Evolutionary conservation across 1,140 invertebrate species (phyloP), one percentile per base, ranked within the genome.

Genomic region (Bilobella aurantiaca): DNA sequence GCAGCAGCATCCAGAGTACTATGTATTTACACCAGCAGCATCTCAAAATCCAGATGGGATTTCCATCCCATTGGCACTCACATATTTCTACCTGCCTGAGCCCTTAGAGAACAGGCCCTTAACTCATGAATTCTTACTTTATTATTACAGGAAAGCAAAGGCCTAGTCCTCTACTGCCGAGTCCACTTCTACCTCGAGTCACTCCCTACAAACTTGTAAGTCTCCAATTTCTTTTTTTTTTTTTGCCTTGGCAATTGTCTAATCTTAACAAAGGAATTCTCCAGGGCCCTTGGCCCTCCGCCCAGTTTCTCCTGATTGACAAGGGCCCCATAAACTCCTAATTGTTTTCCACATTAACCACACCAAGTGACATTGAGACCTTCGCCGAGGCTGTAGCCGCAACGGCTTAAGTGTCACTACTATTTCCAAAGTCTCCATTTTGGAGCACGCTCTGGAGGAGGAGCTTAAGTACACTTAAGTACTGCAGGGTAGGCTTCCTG

Each of bases 141-240:
- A n/a, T n/a, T n/a, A n/a, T 58, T 58, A 59, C 67, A 69, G 68
- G 68, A 67, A 29, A 64, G 58, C 56, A 70, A 67, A 58, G 83
- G 93, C 28, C 82, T 96, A 73, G 88, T 89, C 73, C 85, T 98
- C 75, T 87, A 94, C 77, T 89, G 96, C 77, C 85, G 92, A 70
- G 90, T 98, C 71, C 90, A 95, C 77, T 96, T 92, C 79, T 96
- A 96, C 79, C 87, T 98, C 67, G 93, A 96, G 78, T 88, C 86
- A 74, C 87, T 88, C 57, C 81, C 88, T 68, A 81, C 92, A 60
- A 81, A 94, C 74, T 86, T 89, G 83, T 86, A 78, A 79, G 78
- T 75, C 49, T 31, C n/a, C n/a, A n/a, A n/a, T n/a, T n/a, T 14
- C n/a, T 46, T 58, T 56, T 65, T 30, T 21, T 68, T 69, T 75